Percentiles rank a stretch among this genome's conserved stretches.
phyloP scores from a whole-genome alignment of 2,113 vertebrate genomes.

The Dicerorhinus sumatrensis region DNA sequence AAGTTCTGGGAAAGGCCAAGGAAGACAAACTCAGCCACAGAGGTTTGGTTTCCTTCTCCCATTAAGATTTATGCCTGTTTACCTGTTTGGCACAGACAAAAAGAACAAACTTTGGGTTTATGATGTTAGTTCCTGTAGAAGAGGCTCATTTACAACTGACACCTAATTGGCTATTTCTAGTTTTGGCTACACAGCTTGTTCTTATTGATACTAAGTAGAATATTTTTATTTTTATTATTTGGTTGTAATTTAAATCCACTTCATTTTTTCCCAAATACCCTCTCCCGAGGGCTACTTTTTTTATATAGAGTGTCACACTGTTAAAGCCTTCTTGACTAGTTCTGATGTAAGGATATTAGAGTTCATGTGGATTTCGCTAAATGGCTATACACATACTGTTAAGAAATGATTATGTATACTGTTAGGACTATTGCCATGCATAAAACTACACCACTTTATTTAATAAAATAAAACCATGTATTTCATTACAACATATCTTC shows the following conservation, averaged over 20 bases:
- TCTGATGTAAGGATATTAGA: background rate
- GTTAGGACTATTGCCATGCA: background rate
- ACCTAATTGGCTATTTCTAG: background rate
- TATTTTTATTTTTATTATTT: constrained; percentile 28
- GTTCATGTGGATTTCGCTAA: background rate
- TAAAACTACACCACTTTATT: background rate
- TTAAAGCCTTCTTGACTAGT: background rate
- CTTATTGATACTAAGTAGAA: background rate
- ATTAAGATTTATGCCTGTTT: constrained; percentile 37
- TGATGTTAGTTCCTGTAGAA: background rate
- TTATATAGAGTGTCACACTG: background rate
- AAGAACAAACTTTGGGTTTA: background rate
- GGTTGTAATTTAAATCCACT: background rate
- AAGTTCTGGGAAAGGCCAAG: constrained; percentile 63
- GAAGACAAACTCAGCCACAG: constrained; percentile 74
- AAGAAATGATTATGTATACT: background rate
- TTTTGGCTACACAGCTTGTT: background rate
- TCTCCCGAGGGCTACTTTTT: background rate
- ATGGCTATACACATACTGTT: background rate
- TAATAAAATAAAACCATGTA: background rate
- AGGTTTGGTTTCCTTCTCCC: constrained; percentile 69
- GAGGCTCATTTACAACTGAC: background rate
- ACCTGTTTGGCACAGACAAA: constrained; percentile 44
- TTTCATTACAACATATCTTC: background rate
- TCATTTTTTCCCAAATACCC: background rate